A percentile compares a stretch with the other conserved stretches of the same genome.
Evolutionary conservation across 2,113 vertebrate species (phyloP).

Genomic region (Nibea coibor): DNA sequence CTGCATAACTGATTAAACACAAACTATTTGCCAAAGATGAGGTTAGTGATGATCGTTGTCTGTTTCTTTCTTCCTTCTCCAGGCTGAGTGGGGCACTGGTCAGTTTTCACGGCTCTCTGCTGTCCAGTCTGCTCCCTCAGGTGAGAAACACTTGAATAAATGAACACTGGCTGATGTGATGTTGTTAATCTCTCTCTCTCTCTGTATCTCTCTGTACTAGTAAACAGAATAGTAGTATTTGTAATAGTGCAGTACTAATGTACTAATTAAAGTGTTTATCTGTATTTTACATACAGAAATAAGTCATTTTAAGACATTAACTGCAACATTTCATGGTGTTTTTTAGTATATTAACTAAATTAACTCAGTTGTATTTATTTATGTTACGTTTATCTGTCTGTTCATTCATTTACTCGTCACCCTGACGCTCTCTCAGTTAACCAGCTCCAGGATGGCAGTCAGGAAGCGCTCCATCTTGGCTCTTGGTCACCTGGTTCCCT

Average conservation of each 20-base stretch:
- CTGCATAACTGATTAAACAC: background rate
- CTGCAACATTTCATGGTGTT: too few relatives aligned
- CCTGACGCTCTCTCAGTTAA: slow-evolving; percentile 79
- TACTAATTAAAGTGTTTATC: background rate
- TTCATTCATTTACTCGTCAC: rapidly evolving
- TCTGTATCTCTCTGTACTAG: background rate
- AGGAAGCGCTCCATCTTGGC: slow-evolving; percentile 93
- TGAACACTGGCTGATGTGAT: background rate
- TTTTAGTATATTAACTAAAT: too few relatives aligned
- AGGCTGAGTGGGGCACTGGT: slow-evolving; percentile 90
- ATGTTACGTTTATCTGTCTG: background rate
- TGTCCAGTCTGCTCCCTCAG: slow-evolving; percentile 91
- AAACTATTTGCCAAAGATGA: background rate
- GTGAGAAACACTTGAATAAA: slow-evolving; percentile 17
- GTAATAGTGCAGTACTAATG: background rate
- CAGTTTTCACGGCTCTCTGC: slow-evolving; percentile 91
- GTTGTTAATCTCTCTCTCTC: background rate
- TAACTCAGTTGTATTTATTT: too few relatives aligned
- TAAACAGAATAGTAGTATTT: background rate
- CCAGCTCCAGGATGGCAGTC: slow-evolving; percentile 91
- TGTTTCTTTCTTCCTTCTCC: slow-evolving; percentile 6
- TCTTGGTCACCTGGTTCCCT: slow-evolving; percentile 91
- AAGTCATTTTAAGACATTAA: too few relatives aligned
- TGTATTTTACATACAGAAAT: background rate
- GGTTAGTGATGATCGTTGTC: background rate